A percentile compares a stretch with the other conserved stretches of the same genome.
These are phyloP conservation scores for Chrysogorgia sp. DNA, from an alignment of 92 coral and sea anemone genomes.

Conservation along the genomic window DNA sequence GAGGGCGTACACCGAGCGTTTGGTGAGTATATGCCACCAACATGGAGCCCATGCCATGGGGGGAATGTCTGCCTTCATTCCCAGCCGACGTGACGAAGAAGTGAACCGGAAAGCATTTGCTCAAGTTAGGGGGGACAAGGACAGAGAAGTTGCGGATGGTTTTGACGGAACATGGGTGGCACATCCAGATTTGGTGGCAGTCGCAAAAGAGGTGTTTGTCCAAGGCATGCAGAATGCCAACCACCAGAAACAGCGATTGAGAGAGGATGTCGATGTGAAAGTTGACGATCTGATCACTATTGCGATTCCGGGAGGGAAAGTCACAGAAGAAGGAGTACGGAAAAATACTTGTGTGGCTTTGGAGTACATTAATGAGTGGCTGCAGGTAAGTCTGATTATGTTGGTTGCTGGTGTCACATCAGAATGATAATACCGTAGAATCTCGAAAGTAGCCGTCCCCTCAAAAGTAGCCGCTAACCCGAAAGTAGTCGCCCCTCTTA, in stretches of 20 bases:
- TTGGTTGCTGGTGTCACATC: background rate
- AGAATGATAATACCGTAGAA: too few species aligned
- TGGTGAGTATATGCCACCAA: conserved; percentile 87
- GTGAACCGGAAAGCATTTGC: conserved; percentile 85
- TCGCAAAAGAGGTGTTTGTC: conserved; percentile 42
- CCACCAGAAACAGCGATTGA: conserved; percentile 91
- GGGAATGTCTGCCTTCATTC: conserved; percentile 98
- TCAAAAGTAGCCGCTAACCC: too few species aligned
- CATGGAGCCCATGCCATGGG: conserved; percentile 99
- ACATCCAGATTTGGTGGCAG: conserved; percentile 88
- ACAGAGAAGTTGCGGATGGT: conserved; percentile 94
- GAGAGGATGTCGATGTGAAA: conserved; percentile 94
- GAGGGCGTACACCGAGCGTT: conserved; percentile 96
- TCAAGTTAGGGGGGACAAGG: conserved; percentile 89
- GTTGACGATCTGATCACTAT: conserved; percentile 85
- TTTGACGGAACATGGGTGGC: conserved; percentile 99
- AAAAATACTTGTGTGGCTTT: conserved; percentile 78
- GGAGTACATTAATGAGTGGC: conserved; percentile 92
- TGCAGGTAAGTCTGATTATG: conserved; percentile 63
- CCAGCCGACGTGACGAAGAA: conserved; percentile 85
- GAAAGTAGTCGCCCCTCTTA: too few species aligned
- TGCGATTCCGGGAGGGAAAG: conserved; percentile 76
- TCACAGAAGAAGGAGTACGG: conserved; percentile 87
- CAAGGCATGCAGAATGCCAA: conserved; percentile 78
- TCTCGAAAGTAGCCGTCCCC: too few species aligned